Evolutionary conservation across 2,797 vertebrate genomes (phyloP).

Genomic region (Fringilla coelebs): DNA sequence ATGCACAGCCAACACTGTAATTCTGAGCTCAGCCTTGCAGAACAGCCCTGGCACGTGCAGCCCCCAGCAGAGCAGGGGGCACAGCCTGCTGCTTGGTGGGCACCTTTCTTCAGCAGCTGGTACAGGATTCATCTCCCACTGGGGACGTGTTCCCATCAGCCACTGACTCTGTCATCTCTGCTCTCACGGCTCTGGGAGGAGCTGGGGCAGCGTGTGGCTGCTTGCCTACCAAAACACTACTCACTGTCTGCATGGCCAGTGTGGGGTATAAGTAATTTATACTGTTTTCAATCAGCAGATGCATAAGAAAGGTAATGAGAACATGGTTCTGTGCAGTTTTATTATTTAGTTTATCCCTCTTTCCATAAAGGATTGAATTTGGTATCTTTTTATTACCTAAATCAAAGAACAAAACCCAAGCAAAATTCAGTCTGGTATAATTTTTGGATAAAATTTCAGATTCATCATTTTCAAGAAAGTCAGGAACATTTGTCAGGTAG

Average conservation of each 20-base stretch:
- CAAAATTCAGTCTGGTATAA: background rate
- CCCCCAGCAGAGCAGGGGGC: background rate
- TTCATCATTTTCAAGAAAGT: background rate
- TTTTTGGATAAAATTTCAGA: background rate
- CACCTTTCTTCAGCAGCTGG: background rate
- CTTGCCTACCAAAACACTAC: background rate
- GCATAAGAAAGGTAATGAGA: background rate
- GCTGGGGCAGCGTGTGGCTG: background rate
- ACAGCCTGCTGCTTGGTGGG: background rate
- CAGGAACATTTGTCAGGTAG: background rate
- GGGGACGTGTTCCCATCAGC: accelerated
- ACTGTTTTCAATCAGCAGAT: background rate
- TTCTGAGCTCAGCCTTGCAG: background rate
- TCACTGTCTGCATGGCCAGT: background rate
- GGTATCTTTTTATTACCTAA: background rate
- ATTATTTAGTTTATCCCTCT: background rate
- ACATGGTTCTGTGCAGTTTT: background rate
- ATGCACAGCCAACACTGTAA: background rate
- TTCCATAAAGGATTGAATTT: background rate
- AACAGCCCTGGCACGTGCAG: background rate
- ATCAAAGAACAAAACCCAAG: background rate
- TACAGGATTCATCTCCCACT: background rate
- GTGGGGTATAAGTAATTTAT: background rate
- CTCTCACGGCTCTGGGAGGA: background rate
- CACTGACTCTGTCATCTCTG: background rate